Percentiles rank a stretch among this genome's conserved stretches.
Evolutionary conservation across 2,797 vertebrate species (phyloP).

Genomic region (Phalloptychus januarius): DNA sequence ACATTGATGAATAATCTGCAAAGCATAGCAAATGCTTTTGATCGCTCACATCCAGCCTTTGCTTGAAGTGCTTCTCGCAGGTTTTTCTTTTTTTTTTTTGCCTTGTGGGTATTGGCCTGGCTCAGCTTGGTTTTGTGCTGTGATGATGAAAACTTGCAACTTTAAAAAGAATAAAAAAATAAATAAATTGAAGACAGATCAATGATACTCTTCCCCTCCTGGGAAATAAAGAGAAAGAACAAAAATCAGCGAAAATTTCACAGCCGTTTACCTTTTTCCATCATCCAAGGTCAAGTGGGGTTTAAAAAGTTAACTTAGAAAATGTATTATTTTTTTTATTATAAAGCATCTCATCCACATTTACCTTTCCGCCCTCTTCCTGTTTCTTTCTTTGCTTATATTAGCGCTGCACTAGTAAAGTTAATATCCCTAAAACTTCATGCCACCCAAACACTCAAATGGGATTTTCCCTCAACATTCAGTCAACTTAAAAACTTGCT

Average conservation of each 20-base stretch:
- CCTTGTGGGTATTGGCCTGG: slow-evolving; percentile 21
- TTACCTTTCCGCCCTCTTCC: slow-evolving; percentile 4
- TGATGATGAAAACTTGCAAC: slow-evolving; percentile 50
- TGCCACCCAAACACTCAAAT: slow-evolving; percentile 27
- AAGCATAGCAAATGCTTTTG: slow-evolving; percentile 37
- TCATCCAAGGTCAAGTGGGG: slow-evolving; percentile 52
- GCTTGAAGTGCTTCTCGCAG: slow-evolving; percentile 38
- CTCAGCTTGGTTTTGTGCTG: slow-evolving; percentile 39
- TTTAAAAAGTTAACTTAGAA: slow-evolving; percentile 14
- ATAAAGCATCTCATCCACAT: slow-evolving; percentile 18
- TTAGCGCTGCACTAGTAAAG: not conserved
- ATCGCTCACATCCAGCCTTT: slow-evolving; percentile 53
- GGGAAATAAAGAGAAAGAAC: slow-evolving; percentile 11
- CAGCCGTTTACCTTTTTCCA: slow-evolving; percentile 29
- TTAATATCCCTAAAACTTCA: slow-evolving; percentile 38
- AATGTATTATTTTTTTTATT: slow-evolving; percentile 11
- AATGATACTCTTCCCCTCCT: slow-evolving; percentile 21
- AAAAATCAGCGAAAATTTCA: slow-evolving; percentile 17
- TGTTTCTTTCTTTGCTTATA: slow-evolving; percentile 15
- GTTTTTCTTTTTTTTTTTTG: not conserved
- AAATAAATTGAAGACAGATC: slow-evolving; percentile 25
- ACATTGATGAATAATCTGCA: slow-evolving; percentile 15
- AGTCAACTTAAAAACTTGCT: slow-evolving; percentile 26
- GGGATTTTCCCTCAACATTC: slow-evolving; percentile 38
- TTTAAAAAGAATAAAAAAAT: slow-evolving; percentile 28